Base-by-base conservation (phyloP, 2,113 vertebrate genomes). In the Tragelaphus strepsiceros region DNA sequence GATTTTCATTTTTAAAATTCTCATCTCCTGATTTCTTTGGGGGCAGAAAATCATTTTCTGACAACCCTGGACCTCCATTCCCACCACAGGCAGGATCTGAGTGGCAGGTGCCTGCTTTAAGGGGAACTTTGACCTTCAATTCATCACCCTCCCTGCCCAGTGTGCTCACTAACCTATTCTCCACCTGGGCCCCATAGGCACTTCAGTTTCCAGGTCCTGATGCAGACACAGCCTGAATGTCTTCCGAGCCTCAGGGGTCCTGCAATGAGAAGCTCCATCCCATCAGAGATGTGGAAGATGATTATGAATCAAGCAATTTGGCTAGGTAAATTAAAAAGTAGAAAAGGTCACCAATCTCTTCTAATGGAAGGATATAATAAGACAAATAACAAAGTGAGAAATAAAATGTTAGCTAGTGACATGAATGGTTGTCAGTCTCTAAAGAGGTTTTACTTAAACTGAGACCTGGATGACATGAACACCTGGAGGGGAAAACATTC, bases 371-470 rank as follows among this genome's bases (percentile, higher is more conserved):
- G 26, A 19, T 7, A 61, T 82, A 51, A 53, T 53, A 95, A 82
- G 61, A 53, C 13, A 49, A 91, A 62, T 43, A 39, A 46, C 43
- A 22, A 80, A 74, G 9, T 81, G 32, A n/a, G 88, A 97, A 93
- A 61, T 59, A 58, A 87, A 92, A 90, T 96, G 49, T 14, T n/a
- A 81, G 32, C 43, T 90, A 87, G 71, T 58, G 24, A 71, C 62
- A 15, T 62, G 28, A 88, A 81, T 82, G 46, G 43, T 9, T 53
- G 21, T 11, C 7, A 43, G 58, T 74, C 32, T 87, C n/a, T 83
- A 30, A 78, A 28, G 39, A 94, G 15, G 21, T 82, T 81, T 97
- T 19, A n/a, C 46, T 85, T 85, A 46, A 95, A 10, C 46, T 77
- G 59, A 86, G 26, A 81, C 9, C 32, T 51, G 49, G 90, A 46